Percentiles rank a stretch among this genome's conserved stretches.
Evolutionary conservation across 2,113 vertebrate species (phyloP).

Genomic region (Hippocampus mohnikei): DNA sequence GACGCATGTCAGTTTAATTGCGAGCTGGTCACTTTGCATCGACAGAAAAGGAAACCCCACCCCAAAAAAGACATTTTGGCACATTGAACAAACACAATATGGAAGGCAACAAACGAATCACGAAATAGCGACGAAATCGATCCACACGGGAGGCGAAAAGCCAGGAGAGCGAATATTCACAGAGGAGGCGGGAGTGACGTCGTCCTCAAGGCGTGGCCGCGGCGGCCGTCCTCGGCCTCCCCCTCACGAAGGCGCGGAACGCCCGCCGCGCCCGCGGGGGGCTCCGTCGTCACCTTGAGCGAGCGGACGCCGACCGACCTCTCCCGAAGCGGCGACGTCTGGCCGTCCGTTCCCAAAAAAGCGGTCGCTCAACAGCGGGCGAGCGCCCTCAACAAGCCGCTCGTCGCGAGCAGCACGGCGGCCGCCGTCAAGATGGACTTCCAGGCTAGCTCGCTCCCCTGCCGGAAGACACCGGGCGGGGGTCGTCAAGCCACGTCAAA

Average conservation of each 20-base stretch:
- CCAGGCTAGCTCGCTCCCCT: conserved; percentile 65
- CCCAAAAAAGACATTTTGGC: conserved; percentile 6
- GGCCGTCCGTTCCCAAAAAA: conserved; percentile 25
- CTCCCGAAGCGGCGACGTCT: conserved; percentile 49
- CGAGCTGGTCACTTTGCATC: conserved; percentile 2
- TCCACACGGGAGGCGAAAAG: conserved; percentile 23
- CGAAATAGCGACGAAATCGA: conserved; percentile 57
- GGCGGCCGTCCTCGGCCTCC: conserved; percentile 4
- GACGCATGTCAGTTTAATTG: conserved; percentile 30
- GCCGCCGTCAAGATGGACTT: conserved; percentile 68
- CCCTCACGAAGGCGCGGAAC: conserved; percentile 19
- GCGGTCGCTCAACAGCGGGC: conserved; percentile 59
- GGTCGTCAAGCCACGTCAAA: not conserved
- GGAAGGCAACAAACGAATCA: conserved; percentile 32
- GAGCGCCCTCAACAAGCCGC: conserved; percentile 61
- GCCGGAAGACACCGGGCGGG: conserved; percentile 38
- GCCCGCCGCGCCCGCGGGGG: conserved; percentile 18
- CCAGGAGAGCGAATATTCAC: conserved; percentile 26
- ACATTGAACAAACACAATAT: conserved; percentile 30
- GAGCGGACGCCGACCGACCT: conserved; percentile 37
- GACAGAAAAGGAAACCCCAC: not conserved
- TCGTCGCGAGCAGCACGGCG: conserved; percentile 64
- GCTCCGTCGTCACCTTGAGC: not conserved
- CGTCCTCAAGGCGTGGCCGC: conserved; percentile 2
- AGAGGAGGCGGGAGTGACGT: conserved; percentile 35